phyloP scores from a whole-genome alignment of 1,140 invertebrate species.

The Cydia pomonella region DNA sequence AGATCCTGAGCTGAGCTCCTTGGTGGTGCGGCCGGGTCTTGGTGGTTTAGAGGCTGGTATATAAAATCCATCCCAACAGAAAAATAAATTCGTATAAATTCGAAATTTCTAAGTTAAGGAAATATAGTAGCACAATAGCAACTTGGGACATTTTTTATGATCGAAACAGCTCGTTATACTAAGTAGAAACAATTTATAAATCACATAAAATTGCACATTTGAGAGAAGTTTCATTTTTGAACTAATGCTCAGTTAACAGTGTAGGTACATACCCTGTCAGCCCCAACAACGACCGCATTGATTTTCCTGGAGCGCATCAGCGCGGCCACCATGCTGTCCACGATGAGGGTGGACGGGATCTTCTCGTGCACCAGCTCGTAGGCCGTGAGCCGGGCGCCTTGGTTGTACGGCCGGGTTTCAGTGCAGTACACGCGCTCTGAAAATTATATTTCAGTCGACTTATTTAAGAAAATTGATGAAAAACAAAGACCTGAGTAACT shows the following conservation, averaged over 20 bases:
- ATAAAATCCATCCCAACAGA: too few species aligned
- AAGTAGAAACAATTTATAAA: too few species aligned
- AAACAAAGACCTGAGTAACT: too few species aligned
- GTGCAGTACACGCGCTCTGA: slow-evolving; percentile 95
- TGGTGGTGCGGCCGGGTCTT: slow-evolving; percentile 99
- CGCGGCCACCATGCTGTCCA: slow-evolving; percentile 96
- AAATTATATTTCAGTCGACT: slow-evolving; percentile 36
- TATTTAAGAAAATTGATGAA: too few species aligned
- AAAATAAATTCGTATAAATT: too few species aligned
- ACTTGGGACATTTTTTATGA: too few species aligned
- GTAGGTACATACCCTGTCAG: slow-evolving; percentile 86
- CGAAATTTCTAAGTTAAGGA: too few species aligned
- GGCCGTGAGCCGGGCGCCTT: slow-evolving; percentile 96
- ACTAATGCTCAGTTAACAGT: too few species aligned
- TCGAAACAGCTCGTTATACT: too few species aligned
- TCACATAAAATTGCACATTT: too few species aligned
- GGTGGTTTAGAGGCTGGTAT: slow-evolving; percentile 75
- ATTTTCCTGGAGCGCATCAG: slow-evolving; percentile 92
- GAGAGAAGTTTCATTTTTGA: too few species aligned
- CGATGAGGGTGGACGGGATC: slow-evolving; percentile 95
- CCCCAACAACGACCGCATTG: slow-evolving; percentile 91
- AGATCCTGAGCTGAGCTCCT: slow-evolving; percentile 96
- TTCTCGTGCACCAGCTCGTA: slow-evolving; percentile 97
- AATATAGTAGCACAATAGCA: too few species aligned
- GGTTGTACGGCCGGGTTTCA: slow-evolving; percentile 99